phyloP scores from a whole-genome alignment of 1,140 invertebrate species.

The Drosophila dunni region DNA sequence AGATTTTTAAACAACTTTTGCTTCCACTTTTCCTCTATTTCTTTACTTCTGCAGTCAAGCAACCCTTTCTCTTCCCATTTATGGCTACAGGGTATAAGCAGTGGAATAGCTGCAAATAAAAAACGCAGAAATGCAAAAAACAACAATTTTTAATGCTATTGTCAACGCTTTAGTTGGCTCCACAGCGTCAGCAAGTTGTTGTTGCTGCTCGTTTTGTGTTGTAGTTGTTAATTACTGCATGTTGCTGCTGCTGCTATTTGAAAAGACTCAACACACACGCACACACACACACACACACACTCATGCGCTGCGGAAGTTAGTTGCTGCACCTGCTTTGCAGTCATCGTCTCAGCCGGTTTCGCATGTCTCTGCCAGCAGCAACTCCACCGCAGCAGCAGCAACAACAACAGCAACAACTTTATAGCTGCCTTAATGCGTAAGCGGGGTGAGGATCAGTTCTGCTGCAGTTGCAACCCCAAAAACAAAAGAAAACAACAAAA shows the following conservation, averaged over 20 bases:
- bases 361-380: constrained; percentile 67
- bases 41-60: too few relatives aligned
- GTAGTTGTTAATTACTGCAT: constrained; percentile 80
- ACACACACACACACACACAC: constrained; percentile 26
- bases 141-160: constrained; percentile 69
- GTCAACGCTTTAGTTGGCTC: constrained; percentile 74
- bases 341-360: constrained; percentile 61
- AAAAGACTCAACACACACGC: constrained; percentile 52
- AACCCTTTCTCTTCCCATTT: neutral
- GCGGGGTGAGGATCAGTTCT: constrained; percentile 37
- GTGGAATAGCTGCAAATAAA: constrained; percentile 42
- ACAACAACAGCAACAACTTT: constrained; percentile 74
- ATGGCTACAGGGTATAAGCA: constrained; percentile 15
- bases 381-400: constrained; percentile 40
- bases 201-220: constrained; percentile 49
- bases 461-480: constrained; percentile 67
- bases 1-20: too few relatives aligned
- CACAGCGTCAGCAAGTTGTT: constrained; percentile 52
- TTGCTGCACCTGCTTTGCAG: constrained; percentile 77
- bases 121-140: neutral
- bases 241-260: constrained; percentile 68
- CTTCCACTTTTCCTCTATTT: too few relatives aligned
- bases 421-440: constrained; percentile 72
- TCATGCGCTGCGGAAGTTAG: constrained; percentile 75
- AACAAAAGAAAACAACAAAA: constrained; percentile 32